Conservation (phyloP, 2,113 vertebrate genomes). For the Rana temporaria region DNA sequence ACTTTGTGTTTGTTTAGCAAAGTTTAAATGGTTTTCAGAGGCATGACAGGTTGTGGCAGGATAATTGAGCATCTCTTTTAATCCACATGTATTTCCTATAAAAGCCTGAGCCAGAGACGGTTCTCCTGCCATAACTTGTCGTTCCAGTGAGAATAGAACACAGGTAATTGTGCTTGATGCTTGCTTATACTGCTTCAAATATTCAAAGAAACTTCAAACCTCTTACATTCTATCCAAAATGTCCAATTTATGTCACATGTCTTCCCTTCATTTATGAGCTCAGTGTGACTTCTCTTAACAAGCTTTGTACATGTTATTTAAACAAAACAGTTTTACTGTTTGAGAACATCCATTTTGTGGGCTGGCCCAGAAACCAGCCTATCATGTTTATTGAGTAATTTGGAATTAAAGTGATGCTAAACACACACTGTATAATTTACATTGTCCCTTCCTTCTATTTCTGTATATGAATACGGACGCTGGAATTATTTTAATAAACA, state of each 20-base stretch:
- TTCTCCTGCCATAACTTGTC: slow-evolving; percentile 43
- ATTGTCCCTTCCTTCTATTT: too few species aligned
- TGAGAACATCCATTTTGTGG: too few species aligned
- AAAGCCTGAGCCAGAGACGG: slow-evolving; percentile 24
- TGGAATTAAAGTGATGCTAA: too few species aligned
- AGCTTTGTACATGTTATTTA: neutral
- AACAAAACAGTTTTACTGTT: too few species aligned
- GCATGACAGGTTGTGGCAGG: slow-evolving; percentile 41
- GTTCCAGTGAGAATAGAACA: slow-evolving; percentile 7
- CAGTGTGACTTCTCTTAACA: neutral
- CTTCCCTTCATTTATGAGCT: neutral
- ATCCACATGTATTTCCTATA: slow-evolving; percentile 38
- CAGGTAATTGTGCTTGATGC: slow-evolving; percentile 24
- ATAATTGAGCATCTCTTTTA: slow-evolving; percentile 41
- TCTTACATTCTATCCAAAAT: neutral
- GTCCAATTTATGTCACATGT: neutral
- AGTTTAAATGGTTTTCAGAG: slow-evolving; percentile 11
- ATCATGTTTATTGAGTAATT: too few species aligned
- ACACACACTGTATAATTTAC: too few species aligned
- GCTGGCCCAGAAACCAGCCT: too few species aligned
- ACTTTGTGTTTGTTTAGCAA: slow-evolving; percentile 17
- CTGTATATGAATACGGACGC: too few species aligned
- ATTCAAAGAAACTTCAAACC: neutral
- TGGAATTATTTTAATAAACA: too few species aligned
- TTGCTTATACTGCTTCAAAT: neutral